These are phyloP conservation scores for Orchesellides sinensis DNA, from an alignment of 2,888 invertebrate species.

Conservation along the genomic window DNA sequence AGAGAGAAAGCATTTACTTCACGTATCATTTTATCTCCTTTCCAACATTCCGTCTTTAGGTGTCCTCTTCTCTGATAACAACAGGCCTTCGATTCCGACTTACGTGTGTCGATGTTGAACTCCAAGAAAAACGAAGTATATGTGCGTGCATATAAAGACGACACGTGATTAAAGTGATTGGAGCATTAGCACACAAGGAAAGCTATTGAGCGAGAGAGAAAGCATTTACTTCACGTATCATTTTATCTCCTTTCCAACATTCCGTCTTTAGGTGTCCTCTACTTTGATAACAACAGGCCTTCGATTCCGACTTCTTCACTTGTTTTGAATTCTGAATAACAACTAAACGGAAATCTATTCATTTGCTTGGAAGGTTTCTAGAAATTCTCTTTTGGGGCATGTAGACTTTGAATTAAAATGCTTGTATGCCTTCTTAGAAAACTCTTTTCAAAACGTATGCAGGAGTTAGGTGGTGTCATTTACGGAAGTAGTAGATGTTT, in stretches of 20 bases:
- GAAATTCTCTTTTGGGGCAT: no score
- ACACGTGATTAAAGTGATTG: slow-evolving; percentile 52
- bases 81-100: not conserved
- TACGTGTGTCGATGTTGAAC: not conserved
- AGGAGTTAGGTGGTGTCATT: slow-evolving; percentile 36
- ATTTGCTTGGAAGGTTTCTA: slow-evolving; percentile 16
- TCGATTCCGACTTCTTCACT: no score
- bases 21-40: not conserved
- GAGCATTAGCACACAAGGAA: slow-evolving; percentile 18
- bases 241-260: not conserved
- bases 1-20: no score
- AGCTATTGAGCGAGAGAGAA: no score
- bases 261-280: not conserved
- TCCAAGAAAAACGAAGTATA: not conserved
- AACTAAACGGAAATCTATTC: slow-evolving; percentile 22
- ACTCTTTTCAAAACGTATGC: slow-evolving; percentile 11
- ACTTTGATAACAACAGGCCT: not conserved
- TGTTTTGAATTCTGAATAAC: slow-evolving; percentile 34
- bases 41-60: not conserved
- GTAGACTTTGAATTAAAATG: slow-evolving; percentile 22
- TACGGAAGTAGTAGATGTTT: slow-evolving; percentile 1
- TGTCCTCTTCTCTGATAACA: not conserved
- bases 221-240: no score
- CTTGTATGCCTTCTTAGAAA: not conserved
- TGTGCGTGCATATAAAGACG: slow-evolving; percentile 13